Evolutionary conservation across 2,113 vertebrate species (phyloP), one percentile per base, ranked within the genome.

Genomic region (Bujurquina vittata): DNA sequence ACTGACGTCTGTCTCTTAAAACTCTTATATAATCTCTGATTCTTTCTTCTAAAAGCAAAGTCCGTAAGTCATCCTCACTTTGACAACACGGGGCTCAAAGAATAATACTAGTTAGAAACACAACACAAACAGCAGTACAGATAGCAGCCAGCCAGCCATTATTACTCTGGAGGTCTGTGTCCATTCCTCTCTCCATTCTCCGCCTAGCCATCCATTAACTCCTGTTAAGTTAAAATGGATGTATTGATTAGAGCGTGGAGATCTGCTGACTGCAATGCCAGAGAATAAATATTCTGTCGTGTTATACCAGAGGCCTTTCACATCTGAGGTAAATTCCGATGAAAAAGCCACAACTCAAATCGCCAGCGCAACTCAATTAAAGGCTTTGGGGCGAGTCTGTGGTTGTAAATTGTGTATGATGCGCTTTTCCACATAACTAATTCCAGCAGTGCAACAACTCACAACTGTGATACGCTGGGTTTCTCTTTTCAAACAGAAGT

Each of bases 211-310:
- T 52, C 60, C 18, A 76, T 54, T 76, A 60, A 54, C 15, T 69
- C 69, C 22, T 7, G 72, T 76, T 61, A 12, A 55, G 61, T 60
- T 22, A 10, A 69, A 61, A 80, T 52, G 11, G 61, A 76, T 69
- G 58, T 61, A 85, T 80, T 40, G 61, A 63, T 75, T 9, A 15
- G 11, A 33, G 0, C 14, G 49, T 75, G 67, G 14, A 46, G 22
- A 85, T 69, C 72, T 55, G 83, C 61, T 85, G 72, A 80, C 55
- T 31, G 57, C 49, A 43, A 8, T 26, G 35, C 49, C 18, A 54
- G 26, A 54, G 46, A 54, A 54, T 9, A 72, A 33, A 31, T 72
- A 72, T 72, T 14, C 26, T 31, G 26, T n/a, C 52, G 26, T 72
- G 67, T 22, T 31, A 72, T 52, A 54, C 29, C 17, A 49, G 15